Evolutionary conservation across 1,140 invertebrate genomes (phyloP), one percentile per base, ranked within the genome.

Genomic region (Himalopsyche phryganea): DNA sequence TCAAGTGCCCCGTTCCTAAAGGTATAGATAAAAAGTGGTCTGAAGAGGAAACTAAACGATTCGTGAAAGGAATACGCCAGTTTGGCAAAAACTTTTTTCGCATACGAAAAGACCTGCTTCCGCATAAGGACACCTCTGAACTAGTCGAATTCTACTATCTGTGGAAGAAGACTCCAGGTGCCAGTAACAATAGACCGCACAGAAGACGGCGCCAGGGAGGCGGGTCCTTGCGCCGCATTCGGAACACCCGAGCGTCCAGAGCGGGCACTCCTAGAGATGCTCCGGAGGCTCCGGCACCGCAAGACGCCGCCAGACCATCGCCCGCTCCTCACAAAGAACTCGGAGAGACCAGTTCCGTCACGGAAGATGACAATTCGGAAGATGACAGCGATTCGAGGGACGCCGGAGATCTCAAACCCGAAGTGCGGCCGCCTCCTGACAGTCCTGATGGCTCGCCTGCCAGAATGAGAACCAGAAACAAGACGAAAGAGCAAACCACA

Each of bases 151-250:
- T 94, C 79, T 99, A 99, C 77, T 99, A 99, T 79, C 83, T 98
- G 71, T 99, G 96, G 97, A 99, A 99, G 80, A 99, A 99, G 80
- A 98, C 96, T n/a, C 94, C 96, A n/a, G 92, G 92, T 66, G 96
- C 96, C 41, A 92, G 93, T 71, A 93, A 91, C 72, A 93, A 94
- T 74, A 82, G 94, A 53, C 94, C 94, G 15, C 92, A 96, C 70
- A 81, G 94, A 50, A 81, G 94, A 79, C 81, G 93, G 48, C 79
- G 94, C 50, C 90, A 92, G 72, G 56, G 56, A 11, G 56, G 56
- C 4, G 90, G 89, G 64, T 93, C 92, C n/a, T 78, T 96, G 52
- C 83, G 94, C 61, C 80, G 94, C 61, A 93, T 94, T 58, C 83
- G 92, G 58, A 91, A 91, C 66, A 92, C 90, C 36, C 79, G 90